Base-by-base conservation (phyloP, 2,797 vertebrate genomes). In the Fundulus diaphanus region DNA sequence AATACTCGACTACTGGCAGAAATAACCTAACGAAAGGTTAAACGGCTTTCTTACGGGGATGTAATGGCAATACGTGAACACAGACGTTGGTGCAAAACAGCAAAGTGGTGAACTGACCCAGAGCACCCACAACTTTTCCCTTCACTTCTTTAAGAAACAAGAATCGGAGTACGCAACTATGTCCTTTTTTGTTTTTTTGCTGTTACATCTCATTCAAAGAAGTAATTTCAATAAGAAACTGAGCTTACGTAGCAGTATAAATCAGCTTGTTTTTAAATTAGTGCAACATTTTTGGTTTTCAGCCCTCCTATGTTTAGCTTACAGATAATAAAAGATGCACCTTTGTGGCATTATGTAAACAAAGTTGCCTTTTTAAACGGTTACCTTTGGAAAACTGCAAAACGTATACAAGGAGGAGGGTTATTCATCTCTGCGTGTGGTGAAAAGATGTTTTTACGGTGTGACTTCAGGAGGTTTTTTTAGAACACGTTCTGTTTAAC, bases 281-380 rank as follows among this genome's bases (percentile, higher is more conserved):
- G 84, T 88, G 84, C 81, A 85, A 87, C 74, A 70, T 86, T 90
- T 92, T 92, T 89, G 87, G 88, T 89, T 90, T 85, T 77, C 42
- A 63, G 71, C 80, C 85, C 85, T 78, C 88, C 90, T 29, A 76
- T 72, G 72, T 81, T 85, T 79, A 77, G 74, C 78, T 52, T 72
- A 65, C 72, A 73, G 70, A 73, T 76, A 72, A 63, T 49, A 52
- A 7, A n/a, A 56, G 63, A 79, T 54, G 76, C 49, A 24, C 79
- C 85, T 75, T 70, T 57, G 49, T 27, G 49, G 75, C 42, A 3
- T 5, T 35, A n/a, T 11, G 57, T 75, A 85, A 88, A 91, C 80
- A 72, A 44, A 12, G 27, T 54, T 31, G 44, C 8, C 13, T 12
- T 16, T 52, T 49, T 35, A 11, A 37, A 20, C 9, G 2, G 33